Evolutionary conservation across 2,888 invertebrate species (phyloP), one percentile per base, ranked within the genome.

Genomic region (Scelioninae gen. 2): DNA sequence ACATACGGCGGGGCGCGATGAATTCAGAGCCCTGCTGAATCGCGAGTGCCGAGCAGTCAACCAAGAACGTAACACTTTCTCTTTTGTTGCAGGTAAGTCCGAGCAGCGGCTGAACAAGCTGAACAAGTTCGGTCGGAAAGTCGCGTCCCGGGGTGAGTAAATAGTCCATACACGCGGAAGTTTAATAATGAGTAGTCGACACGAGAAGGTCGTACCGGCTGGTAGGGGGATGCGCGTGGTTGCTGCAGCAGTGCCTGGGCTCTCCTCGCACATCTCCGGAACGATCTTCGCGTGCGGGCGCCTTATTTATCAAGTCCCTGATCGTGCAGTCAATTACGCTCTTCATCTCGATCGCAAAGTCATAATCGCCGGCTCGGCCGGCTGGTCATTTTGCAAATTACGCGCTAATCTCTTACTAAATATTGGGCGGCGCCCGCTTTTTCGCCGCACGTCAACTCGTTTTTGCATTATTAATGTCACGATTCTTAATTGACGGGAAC

Each of bases 11-110:
- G 55, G 61, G 43, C 41, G 61, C n/a, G n/a, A n/a, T n/a, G n/a
- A n/a, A n/a, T n/a, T n/a, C n/a, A n/a, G n/a, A n/a, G n/a, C n/a
- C 41, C 55, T 58, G 31, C 31, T 31, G 45, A 72, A 75, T 75
- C 41, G 70, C 35, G 64, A 31, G 35, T 57, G 13, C 52, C 39
- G 13, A 52, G 43, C 25, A 57, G 57, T 64, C 43, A 52, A 67
- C 63, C 48, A 57, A 60, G 71, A 70, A 64, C 64, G 31, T 58
- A 68, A 58, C 71, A 68, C 73, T 78, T 76, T 80, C 76, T 72
- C 78, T 81, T 78, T 79, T 83, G 80, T 84, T 83, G 67, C 83
- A 84, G 84, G 84, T 84, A 82, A 84, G 84, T 79, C 74, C 52
- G 65, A 57, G 33, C 22, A 35, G 75, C 75, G 53, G 74, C 48